Evolutionary conservation across 2,113 vertebrate genomes (phyloP).

Genomic region (Muscicapa adusta): DNA sequence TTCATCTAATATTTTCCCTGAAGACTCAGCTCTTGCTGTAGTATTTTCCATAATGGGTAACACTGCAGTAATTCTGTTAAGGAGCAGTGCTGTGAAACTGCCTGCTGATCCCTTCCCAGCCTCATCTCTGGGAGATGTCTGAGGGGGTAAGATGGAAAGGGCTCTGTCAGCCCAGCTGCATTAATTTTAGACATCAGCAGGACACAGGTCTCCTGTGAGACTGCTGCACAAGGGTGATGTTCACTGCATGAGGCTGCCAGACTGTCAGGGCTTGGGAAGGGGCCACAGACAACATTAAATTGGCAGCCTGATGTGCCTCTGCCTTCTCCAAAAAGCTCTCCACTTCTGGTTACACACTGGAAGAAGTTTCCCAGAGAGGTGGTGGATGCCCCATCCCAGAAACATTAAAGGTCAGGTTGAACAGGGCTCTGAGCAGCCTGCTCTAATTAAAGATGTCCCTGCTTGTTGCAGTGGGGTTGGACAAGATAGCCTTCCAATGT

Average conservation of each 20-base stretch:
- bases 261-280: neutral
- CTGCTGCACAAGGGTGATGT: accelerated
- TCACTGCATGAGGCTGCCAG: neutral
- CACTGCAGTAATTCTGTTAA: neutral
- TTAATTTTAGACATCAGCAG: neutral
- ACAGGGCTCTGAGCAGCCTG: neutral
- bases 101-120: slow-evolving; percentile 10
- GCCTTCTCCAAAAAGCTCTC: neutral
- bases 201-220: neutral
- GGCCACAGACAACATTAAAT: neutral
- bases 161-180: neutral
- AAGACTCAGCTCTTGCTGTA: slow-evolving; percentile 11
- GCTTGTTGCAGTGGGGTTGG: accelerated
- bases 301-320: neutral
- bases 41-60: slow-evolving; percentile 19
- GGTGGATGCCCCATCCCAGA: neutral
- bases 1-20: slow-evolving; percentile 18
- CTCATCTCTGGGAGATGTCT: neutral
- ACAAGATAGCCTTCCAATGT: neutral
- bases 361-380: neutral
- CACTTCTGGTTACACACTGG: neutral
- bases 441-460: neutral
- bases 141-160: neutral
- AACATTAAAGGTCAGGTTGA: neutral
- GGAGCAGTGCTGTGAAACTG: slow-evolving; percentile 4